Conservation (phyloP, 1,140 invertebrate genomes). For the Brachionus sp. region DNA sequence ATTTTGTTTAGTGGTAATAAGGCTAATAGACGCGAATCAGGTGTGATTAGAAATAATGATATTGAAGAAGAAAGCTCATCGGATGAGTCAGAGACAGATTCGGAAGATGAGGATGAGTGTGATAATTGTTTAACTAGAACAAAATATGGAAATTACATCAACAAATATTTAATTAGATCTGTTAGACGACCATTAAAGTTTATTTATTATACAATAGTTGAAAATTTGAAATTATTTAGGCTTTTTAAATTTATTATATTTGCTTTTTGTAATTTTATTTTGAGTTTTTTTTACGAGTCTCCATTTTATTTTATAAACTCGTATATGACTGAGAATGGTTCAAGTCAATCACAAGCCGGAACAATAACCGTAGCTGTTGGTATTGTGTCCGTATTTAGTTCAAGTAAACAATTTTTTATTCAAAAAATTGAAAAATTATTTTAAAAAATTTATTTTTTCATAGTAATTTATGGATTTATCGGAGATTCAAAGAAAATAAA, state of each 20-base stretch:
- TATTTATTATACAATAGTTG: slow-evolving; percentile 11
- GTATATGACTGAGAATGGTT: slow-evolving; percentile 38
- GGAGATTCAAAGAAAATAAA: slow-evolving; percentile 43
- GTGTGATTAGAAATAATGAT: background rate
- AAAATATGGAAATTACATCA: background rate
- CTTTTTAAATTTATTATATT: slow-evolving; percentile 35
- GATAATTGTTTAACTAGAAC: slow-evolving; percentile 24
- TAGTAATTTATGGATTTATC: slow-evolving; percentile 45
- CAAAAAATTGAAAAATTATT: background rate
- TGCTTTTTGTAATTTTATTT: slow-evolving; percentile 42
- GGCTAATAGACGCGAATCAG: background rate
- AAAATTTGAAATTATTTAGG: slow-evolving; percentile 31
- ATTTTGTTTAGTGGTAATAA: background rate
- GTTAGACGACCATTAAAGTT: background rate
- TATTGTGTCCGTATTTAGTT: slow-evolving; percentile 18
- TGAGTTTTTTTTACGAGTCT: slow-evolving; percentile 44
- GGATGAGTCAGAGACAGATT: background rate
- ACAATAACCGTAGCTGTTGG: slow-evolving; percentile 30
- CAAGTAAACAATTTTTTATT: background rate
- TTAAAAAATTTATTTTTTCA: background rate
- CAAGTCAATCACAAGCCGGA: background rate
- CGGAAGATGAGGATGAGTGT: slow-evolving; percentile 17
- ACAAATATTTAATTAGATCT: background rate
- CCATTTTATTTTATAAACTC: slow-evolving; percentile 38
- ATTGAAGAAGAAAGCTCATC: background rate